Evolutionary conservation across 2,888 invertebrate genomes (phyloP).

Genomic region (Calephelis perditalis): DNA sequence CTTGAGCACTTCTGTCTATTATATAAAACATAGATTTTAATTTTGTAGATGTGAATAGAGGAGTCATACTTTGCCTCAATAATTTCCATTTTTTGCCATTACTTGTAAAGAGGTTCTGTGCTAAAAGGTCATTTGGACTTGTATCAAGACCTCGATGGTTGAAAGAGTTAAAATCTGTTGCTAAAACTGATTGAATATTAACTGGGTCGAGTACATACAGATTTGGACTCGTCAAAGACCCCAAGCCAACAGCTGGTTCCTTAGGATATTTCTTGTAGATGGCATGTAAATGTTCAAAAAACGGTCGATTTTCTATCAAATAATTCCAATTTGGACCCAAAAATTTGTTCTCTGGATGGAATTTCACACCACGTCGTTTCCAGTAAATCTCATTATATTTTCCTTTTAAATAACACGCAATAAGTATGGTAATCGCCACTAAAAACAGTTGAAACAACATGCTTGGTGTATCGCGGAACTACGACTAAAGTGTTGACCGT

Average conservation of each 20-base stretch:
- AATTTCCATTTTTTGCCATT: conserved; percentile 50
- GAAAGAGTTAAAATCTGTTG: conserved; percentile 42
- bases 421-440: not conserved
- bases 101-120: conserved; percentile 43
- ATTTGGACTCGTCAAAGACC: conserved; percentile 27
- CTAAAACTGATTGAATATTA: conserved; percentile 24
- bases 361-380: conserved; percentile 44
- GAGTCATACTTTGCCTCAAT: conserved; percentile 52
- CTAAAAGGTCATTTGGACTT: conserved; percentile 38
- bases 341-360: conserved; percentile 36
- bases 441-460: not conserved
- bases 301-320: conserved; percentile 31
- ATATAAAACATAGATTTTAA: conserved; percentile 57
- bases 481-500: no score
- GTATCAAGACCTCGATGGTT: conserved; percentile 41
- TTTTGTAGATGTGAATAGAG: conserved; percentile 51
- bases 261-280: conserved; percentile 42
- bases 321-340: conserved; percentile 44
- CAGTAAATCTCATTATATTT: conserved; percentile 44
- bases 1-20: conserved; percentile 47
- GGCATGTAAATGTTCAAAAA: conserved; percentile 40
- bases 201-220: conserved; percentile 31
- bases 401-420: conserved; percentile 15
- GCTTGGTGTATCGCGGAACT: not conserved
- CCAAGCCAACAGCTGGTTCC: conserved; percentile 44